Evolutionary conservation across 1,140 invertebrate genomes (phyloP).

Genomic region (Drosophila orena): DNA sequence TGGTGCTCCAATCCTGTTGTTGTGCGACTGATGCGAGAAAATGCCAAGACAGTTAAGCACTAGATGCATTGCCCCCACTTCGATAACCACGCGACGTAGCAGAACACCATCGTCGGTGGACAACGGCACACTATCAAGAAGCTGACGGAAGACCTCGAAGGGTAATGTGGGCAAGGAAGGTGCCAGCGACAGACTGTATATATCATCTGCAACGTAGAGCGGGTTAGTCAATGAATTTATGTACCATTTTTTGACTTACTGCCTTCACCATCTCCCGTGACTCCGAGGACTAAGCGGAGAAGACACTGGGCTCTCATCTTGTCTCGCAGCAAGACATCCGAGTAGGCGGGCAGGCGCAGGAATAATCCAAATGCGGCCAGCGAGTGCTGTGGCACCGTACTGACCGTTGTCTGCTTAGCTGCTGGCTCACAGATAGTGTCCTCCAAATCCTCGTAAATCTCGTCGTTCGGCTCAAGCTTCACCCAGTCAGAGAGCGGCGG

Average conservation of each 20-base stretch:
- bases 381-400: constrained; percentile 93
- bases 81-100: constrained; percentile 91
- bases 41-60: constrained; percentile 94
- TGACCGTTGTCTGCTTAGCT: constrained; percentile 74
- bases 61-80: constrained; percentile 93
- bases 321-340: constrained; percentile 93
- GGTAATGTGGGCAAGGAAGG: constrained; percentile 93
- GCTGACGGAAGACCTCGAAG: constrained; percentile 92
- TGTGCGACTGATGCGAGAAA: constrained; percentile 92
- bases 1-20: constrained; percentile 65
- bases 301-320: constrained; percentile 93
- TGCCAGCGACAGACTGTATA: constrained; percentile 91
- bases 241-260: constrained; percentile 85
- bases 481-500: constrained; percentile 90
- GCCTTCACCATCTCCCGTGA: constrained; percentile 95
- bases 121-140: constrained; percentile 91
- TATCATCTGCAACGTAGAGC: constrained; percentile 87
- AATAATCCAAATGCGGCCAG: constrained; percentile 95
- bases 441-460: constrained; percentile 89
- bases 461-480: constrained; percentile 89
- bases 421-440: constrained; percentile 85
- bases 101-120: constrained; percentile 93
- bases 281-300: constrained; percentile 93
- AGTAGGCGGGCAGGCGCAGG: constrained; percentile 94
- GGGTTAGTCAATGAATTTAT: neutral